Evolutionary conservation across 2,888 invertebrate genomes (phyloP).

Genomic region (Cinara cedri): DNA sequence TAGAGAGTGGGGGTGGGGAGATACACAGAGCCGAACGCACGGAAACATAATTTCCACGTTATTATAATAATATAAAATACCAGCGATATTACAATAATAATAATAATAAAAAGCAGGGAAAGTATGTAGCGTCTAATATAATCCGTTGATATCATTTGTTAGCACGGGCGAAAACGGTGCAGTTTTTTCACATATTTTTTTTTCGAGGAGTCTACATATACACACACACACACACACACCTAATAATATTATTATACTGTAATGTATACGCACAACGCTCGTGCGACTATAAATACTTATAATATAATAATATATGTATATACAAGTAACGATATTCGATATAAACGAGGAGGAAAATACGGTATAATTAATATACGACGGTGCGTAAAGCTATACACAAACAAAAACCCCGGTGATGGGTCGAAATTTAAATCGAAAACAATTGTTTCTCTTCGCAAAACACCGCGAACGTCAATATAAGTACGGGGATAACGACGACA

Average conservation of each 20-base stretch:
- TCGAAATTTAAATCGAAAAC: slow-evolving; percentile 32
- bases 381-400: slow-evolving; percentile 25
- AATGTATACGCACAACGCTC: too few species aligned
- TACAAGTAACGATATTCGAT: background rate
- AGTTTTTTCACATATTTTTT: too few species aligned
- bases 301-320: too few species aligned
- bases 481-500: too few species aligned
- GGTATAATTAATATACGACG: slow-evolving; percentile 19
- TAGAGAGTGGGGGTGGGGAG: too few species aligned
- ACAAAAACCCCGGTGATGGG: slow-evolving; percentile 11
- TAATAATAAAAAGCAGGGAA: background rate
- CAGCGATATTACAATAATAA: background rate
- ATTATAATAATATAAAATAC: background rate
- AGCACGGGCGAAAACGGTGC: slow-evolving; percentile 32
- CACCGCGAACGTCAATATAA: background rate
- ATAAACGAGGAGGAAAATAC: slow-evolving; percentile 2
- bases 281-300: too few species aligned
- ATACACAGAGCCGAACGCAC: background rate
- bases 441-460: background rate
- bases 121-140: too few species aligned
- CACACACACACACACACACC: too few species aligned
- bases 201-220: too few species aligned
- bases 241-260: too few species aligned
- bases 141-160: slow-evolving; percentile 30
- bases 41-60: slow-evolving; percentile 15